Conservation (phyloP, 2,797 vertebrate genomes). For the Urophycis tenuis region DNA sequence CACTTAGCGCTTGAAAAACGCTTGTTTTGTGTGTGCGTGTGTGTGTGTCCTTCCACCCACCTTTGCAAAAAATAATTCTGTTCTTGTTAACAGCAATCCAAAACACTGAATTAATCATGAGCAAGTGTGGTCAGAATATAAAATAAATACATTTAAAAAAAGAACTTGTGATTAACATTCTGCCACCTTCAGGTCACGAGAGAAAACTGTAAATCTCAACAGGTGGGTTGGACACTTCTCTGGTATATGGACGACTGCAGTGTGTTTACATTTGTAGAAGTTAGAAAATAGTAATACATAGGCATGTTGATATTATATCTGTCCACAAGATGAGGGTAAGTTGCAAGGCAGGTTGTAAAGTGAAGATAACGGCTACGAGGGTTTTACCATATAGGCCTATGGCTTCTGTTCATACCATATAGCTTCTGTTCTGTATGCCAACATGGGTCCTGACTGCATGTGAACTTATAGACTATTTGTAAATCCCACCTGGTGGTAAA, state of each 20-base stretch:
- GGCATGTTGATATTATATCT: neutral
- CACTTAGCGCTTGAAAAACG: neutral
- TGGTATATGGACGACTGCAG: neutral
- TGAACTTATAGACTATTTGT: neutral
- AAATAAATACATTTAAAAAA: neutral
- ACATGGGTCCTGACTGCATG: neutral
- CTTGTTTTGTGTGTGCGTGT: neutral
- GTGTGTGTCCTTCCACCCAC: neutral
- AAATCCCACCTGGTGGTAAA: neutral
- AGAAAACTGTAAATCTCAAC: slow-evolving; percentile 1
- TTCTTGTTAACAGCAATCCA: neutral
- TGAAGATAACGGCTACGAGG: neutral
- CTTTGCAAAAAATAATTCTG: neutral
- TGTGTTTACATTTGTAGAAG: neutral
- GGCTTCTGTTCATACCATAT: no score
- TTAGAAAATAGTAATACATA: neutral
- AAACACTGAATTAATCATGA: neutral
- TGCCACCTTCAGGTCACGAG: slow-evolving; percentile 25
- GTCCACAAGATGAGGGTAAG: neutral
- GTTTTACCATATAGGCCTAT: neutral
- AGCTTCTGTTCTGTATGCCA: neutral
- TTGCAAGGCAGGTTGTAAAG: neutral
- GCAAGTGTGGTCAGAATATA: neutral
- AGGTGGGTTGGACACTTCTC: neutral
- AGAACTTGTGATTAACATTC: neutral